Base-by-base conservation (phyloP, 64 coral and sea anemone genomes). In the Actinia equina region DNA sequence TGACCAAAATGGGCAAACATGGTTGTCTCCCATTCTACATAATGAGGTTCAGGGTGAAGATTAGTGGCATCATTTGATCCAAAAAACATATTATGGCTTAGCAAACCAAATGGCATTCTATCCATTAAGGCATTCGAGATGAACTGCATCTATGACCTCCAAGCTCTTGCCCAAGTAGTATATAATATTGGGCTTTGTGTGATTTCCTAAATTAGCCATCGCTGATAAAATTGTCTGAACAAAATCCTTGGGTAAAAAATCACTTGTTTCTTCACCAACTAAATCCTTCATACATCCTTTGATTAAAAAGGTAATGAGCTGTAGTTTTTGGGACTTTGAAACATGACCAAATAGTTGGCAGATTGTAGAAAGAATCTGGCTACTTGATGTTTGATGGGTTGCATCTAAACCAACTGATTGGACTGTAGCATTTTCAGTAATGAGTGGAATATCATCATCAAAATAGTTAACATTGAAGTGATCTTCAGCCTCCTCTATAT, bases 1-100 rank as follows among this genome's bases (percentile, higher is more conserved):
- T 93, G 91, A 2, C 86, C 86, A 87, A 93, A 93, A 59, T 89
- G 91, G 19, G 79, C 58, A 84, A 92, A 88, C 91, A 92, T 92
- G 18, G 86, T 88, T 78, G 61, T 76, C 13, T n/a, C 12, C 91
- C 91, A 92, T 43, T 88, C 57, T 11, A 42, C 77, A 88, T 92
- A 88, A 51, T 92, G 86, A 0, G 76, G 26, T 56, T 78, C 59
- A 26, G 56, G 30, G 7, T n/a, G n/a, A n/a, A n/a, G 85, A 19
- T 88, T 83, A 77, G 86, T 11, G 2, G 49, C 20, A 15, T 71
- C 43, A 2, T 88, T 57, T 46, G 79, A 58, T 13, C 56, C 51
- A 61, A 88, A 92, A 59, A 92, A 92, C 20, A 58, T 15, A 17
- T 92, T 92, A 42, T 88, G 84, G 51, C 86, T 77, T 11, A 93